phyloP scores from a whole-genome alignment of 1,140 invertebrate genomes.

The Drosophila murphyi region DNA sequence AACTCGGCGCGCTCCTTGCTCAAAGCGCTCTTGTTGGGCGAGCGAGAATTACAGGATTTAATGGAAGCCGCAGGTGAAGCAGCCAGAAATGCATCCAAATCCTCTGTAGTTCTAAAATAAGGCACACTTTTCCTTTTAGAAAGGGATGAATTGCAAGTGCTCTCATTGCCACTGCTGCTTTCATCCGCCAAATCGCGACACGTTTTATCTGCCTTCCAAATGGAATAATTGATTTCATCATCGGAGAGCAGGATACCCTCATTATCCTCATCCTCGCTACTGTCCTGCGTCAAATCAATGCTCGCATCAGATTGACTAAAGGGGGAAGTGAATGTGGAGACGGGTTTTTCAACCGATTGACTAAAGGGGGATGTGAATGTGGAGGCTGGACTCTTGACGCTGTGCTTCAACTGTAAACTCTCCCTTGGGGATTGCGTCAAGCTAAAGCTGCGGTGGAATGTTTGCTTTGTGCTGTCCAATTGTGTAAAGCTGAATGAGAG shows the following conservation, averaged over 20 bases:
- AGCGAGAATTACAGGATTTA: slow-evolving; percentile 36
- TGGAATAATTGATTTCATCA: slow-evolving; percentile 83
- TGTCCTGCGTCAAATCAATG: slow-evolving; percentile 64
- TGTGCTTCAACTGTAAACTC: slow-evolving; percentile 13
- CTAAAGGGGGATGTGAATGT: slow-evolving; percentile 17
- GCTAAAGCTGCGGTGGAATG: slow-evolving; percentile 40
- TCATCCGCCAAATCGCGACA: neutral
- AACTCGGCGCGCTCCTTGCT: slow-evolving; percentile 76
- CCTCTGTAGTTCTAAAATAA: slow-evolving; percentile 54
- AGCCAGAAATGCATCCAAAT: slow-evolving; percentile 60
- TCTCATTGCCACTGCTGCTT: slow-evolving; percentile 7
- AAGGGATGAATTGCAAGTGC: slow-evolving; percentile 1
- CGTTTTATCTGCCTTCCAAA: slow-evolving; percentile 74
- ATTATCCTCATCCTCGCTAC: slow-evolving; percentile 35
- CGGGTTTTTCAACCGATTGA: slow-evolving; percentile 2
- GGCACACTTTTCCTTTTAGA: slow-evolving; percentile 35
- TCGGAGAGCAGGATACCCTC: slow-evolving; percentile 70
- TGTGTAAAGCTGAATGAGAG: slow-evolving; percentile 32
- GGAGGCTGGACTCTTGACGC: slow-evolving; percentile 45
- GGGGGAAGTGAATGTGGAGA: neutral
- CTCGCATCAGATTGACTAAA: slow-evolving; percentile 42
- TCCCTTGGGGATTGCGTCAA: slow-evolving; percentile 18
- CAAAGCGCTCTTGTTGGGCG: slow-evolving; percentile 56
- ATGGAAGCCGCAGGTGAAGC: slow-evolving; percentile 11
- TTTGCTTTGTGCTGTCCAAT: slow-evolving; percentile 26